Percentiles rank a stretch among this genome's conserved stretches.
phyloP scores from a whole-genome alignment of 2,888 invertebrate genomes.

The Rotaria magnacalcarata region DNA sequence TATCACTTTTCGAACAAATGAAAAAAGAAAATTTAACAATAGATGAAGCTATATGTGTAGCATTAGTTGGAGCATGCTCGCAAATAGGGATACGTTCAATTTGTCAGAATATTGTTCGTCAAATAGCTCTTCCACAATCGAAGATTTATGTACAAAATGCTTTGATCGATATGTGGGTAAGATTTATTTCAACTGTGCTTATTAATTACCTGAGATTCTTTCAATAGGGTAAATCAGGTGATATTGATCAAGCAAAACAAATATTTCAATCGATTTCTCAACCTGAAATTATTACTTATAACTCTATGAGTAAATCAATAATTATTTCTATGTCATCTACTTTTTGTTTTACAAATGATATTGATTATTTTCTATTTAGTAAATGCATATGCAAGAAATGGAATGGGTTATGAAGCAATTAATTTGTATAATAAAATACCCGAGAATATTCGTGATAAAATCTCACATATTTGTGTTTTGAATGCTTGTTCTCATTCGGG shows the following conservation, averaged over 20 bases:
- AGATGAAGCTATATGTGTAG: not conserved
- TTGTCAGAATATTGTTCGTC: not conserved
- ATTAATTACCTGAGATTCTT: too few relatives aligned
- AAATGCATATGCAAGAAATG: not conserved
- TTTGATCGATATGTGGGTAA: not conserved
- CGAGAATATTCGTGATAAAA: not conserved
- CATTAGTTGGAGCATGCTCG: not conserved
- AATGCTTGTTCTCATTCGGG: not conserved
- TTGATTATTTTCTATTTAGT: not conserved
- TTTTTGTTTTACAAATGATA: not conserved
- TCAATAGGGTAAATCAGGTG: not conserved
- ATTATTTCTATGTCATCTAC: not conserved
- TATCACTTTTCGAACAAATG: not conserved
- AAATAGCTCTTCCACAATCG: too few relatives aligned
- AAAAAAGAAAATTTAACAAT: not conserved
- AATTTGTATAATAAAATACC: not conserved
- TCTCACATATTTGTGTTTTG: not conserved
- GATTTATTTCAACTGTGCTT: not conserved
- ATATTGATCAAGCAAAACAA: not conserved
- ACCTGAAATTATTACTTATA: not conserved
- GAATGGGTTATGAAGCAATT: not conserved
- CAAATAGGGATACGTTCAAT: not conserved
- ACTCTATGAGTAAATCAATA: not conserved
- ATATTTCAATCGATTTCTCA: not conserved
- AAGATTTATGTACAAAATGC: too few relatives aligned